Base-by-base conservation (phyloP, 2,888 invertebrate genomes). In the Agriopis aurantiaria region DNA sequence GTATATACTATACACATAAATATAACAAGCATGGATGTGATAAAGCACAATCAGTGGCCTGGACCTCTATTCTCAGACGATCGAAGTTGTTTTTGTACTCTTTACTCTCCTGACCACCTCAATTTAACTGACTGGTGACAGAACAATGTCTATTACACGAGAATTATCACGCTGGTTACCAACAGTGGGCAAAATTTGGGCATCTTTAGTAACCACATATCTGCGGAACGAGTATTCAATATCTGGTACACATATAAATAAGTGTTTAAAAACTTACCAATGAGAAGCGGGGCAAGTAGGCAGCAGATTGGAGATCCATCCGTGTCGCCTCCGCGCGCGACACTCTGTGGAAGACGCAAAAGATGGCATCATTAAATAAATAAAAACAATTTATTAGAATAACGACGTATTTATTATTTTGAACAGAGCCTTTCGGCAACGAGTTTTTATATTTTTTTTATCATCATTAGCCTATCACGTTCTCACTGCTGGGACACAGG, bases 291-390 rank as follows among this genome's bases (percentile, higher is more conserved):
- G 14, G 14, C 14, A 14, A 43, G 56, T 43, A 56, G n/a, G 43
- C 4, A n/a, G 0, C 7, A 23, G 12, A 2, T 0, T 53, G 0
- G 33, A 33, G 33, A 3, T 33, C 5, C 33, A 33, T 33, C 41
- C 17, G 10, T n/a, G n/a, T 17, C 45, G 46, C 14, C 8, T 33
- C n/a, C 3, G 12, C n/a, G 40, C 6, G 43, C 1, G 43, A 43
- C 8, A n/a, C 45, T 46, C 68, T 68, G 68, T 62, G 11, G 57
- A 68, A 61, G 56, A 67, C 40, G 56, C n/a, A 58, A 53, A 65
- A 43, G 11, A 8, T 48, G 14, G 46, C 53, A 17, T 11, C 10
- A 11, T 3, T 14, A 1, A 6, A 11, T 12, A 53, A 33, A 33
- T 33, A 33, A 33, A 33, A 33, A 33, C 33, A 5, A 33, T 33